Conservation (phyloP, 2,888 invertebrate species). For the Cephus sareptanus region DNA sequence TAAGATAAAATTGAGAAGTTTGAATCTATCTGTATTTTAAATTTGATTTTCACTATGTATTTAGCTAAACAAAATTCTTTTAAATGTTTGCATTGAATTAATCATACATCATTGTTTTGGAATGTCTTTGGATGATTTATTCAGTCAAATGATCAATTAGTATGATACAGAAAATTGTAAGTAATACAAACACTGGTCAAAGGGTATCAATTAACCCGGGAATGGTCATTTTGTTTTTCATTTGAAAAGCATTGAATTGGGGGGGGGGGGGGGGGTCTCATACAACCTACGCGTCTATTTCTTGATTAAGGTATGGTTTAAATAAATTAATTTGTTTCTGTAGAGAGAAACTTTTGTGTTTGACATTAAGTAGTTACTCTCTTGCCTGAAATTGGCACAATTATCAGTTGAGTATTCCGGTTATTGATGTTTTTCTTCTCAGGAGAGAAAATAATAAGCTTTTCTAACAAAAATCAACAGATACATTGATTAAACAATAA, state of each 20-base stretch:
- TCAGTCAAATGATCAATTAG: neutral
- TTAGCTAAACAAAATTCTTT: neutral
- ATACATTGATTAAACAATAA: neutral
- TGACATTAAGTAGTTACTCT: neutral
- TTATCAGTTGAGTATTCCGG: neutral
- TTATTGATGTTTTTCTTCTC: neutral
- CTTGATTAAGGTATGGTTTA: neutral
- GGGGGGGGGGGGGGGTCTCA: no score
- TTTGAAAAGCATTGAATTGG: no score
- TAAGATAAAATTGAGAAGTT: neutral
- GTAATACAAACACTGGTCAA: neutral
- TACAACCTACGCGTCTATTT: no score
- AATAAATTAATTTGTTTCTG: neutral
- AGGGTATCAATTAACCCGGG: neutral
- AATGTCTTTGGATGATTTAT: neutral
- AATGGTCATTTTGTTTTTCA: no score
- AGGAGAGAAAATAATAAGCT: neutral
- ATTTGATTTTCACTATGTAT: neutral
- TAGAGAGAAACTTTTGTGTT: neutral
- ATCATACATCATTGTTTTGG: neutral
- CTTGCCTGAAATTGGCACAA: neutral
- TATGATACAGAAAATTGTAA: neutral
- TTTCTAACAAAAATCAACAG: neutral
- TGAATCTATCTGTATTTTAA: neutral
- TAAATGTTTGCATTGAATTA: neutral